These are phyloP conservation scores for Eudyptes chrysolophus DNA, from an alignment of 2,113 vertebrate genomes.

Conservation along the genomic window DNA sequence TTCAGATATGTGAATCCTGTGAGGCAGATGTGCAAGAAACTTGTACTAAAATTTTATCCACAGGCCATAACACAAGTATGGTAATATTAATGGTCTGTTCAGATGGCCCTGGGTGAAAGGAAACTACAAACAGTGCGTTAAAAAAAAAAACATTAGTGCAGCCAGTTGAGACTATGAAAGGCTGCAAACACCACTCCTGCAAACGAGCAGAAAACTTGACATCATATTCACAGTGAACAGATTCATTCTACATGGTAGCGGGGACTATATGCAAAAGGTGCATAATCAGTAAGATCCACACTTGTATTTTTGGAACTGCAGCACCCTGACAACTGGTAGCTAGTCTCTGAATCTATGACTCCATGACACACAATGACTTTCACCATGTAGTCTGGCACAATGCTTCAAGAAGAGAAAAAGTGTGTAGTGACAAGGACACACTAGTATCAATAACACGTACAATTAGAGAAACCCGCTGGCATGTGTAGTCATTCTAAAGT, in stretches of 20 bases:
- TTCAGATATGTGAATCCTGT: background rate
- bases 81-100: background rate
- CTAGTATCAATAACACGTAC: background rate
- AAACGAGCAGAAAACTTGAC: background rate
- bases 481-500: background rate
- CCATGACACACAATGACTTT: background rate
- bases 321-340: background rate
- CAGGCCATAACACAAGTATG: background rate
- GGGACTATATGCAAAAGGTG: background rate
- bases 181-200: background rate
- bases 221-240: background rate
- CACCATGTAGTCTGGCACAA: background rate
- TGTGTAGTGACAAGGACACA: background rate
- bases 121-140: background rate
- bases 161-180: background rate
- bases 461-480: background rate
- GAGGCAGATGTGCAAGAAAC: background rate
- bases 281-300: background rate
- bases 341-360: background rate
- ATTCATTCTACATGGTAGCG: accelerated
- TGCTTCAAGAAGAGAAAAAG: background rate
- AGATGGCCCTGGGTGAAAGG: background rate
- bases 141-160: accelerated
- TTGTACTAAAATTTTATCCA: background rate
- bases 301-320: background rate